Evolutionary conservation across 2,888 invertebrate species (phyloP).

Genomic region (Caenorhabditis sp.): DNA sequence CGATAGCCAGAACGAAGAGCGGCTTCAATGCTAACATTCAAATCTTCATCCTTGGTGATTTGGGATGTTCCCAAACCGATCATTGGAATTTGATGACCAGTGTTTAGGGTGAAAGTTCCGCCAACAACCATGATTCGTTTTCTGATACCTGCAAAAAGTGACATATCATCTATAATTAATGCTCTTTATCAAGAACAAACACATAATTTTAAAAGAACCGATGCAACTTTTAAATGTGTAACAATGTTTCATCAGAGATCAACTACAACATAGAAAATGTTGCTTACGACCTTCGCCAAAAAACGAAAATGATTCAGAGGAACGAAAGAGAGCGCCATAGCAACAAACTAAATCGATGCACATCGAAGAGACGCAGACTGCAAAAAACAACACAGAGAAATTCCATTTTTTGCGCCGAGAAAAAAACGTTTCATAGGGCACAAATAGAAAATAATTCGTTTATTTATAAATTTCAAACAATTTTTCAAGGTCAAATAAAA

Average conservation of each 20-base stretch:
- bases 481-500: no score
- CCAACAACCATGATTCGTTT: background rate
- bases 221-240: no score
- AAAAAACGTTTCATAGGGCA: no score
- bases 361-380: background rate
- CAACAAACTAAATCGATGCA: background rate
- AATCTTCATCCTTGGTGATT: constrained; percentile 26
- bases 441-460: no score
- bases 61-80: constrained; percentile 50
- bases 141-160: no score
- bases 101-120: constrained; percentile 8
- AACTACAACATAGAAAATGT: no score
- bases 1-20: constrained; percentile 72
- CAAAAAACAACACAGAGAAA: constrained; percentile 1
- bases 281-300: no score
- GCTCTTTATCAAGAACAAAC: no score
- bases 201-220: no score
- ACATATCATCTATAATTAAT: no score
- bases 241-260: no score
- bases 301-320: background rate
- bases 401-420: background rate
- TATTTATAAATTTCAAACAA: no score
- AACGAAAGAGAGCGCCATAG: background rate
- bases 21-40: constrained; percentile 66
- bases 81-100: constrained; percentile 43